Evolutionary conservation across 1,140 invertebrate genomes (phyloP).

Genomic region (Pseudachorutes palmiensis): DNA sequence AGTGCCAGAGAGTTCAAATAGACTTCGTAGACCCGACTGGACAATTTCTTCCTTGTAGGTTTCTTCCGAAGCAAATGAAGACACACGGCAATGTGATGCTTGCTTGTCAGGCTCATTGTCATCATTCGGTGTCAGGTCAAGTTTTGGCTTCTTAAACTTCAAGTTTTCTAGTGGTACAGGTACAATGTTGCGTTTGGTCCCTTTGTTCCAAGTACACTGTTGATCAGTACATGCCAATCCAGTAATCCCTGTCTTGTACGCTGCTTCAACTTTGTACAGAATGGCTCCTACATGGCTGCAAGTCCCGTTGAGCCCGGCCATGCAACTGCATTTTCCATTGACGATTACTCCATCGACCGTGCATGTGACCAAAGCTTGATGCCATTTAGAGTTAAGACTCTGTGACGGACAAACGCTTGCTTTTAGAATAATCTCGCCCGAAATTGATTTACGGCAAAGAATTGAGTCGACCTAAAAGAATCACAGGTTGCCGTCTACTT

Average conservation of each 20-base stretch:
- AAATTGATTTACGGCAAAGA: background rate
- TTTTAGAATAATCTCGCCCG: background rate
- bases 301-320: background rate
- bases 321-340: background rate
- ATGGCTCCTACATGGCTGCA: background rate
- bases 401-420: background rate
- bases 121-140: background rate
- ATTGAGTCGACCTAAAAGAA: background rate
- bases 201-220: background rate
- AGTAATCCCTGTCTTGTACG: background rate
- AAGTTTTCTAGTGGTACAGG: background rate
- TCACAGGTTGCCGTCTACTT: background rate
- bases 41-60: background rate
- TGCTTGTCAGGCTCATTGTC: background rate
- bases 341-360: background rate
- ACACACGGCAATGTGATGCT: background rate
- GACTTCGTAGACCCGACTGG: background rate
- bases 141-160: background rate
- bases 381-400: background rate
- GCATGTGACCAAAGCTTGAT: background rate
- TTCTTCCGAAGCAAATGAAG: background rate
- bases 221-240: background rate
- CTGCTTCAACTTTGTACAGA: background rate
- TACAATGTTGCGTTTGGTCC: background rate
- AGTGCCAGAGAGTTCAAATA: background rate